Evolutionary conservation across 1,140 invertebrate species (phyloP).

Genomic region (Eumeta japonica): DNA sequence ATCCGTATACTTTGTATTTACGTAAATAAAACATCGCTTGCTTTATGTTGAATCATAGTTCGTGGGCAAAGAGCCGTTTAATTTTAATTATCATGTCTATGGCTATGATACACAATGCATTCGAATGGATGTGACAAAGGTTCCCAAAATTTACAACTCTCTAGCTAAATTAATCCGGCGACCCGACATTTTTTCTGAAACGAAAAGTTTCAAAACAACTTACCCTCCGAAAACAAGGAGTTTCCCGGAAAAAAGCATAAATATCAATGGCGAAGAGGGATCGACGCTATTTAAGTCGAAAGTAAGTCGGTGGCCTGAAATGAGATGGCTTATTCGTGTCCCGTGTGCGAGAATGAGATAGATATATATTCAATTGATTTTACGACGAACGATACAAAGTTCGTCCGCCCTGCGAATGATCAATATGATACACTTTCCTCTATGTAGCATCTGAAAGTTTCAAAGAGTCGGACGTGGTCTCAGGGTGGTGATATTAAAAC

Average conservation of each 20-base stretch:
- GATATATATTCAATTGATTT: slow-evolving; percentile 22
- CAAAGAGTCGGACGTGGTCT: neutral
- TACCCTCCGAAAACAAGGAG: slow-evolving; percentile 19
- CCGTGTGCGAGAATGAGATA: slow-evolving; percentile 16
- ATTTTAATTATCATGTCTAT: too few species aligned
- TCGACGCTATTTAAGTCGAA: slow-evolving; percentile 21
- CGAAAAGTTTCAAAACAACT: slow-evolving; percentile 40
- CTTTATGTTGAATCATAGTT: slow-evolving; percentile 41
- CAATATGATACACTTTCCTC: slow-evolving; percentile 23
- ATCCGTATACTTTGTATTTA: too few species aligned
- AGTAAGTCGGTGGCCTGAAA: slow-evolving; percentile 7
- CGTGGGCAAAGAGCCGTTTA: too few species aligned
- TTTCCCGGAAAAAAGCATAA: slow-evolving; percentile 37
- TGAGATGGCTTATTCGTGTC: neutral
- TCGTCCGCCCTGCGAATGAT: slow-evolving; percentile 25
- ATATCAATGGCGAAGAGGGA: slow-evolving; percentile 36
- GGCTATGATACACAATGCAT: too few species aligned
- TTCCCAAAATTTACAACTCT: slow-evolving; percentile 44
- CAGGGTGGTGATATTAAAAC: too few species aligned
- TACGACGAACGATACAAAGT: slow-evolving; percentile 25
- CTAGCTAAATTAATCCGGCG: slow-evolving; percentile 37
- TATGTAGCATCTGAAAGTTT: neutral
- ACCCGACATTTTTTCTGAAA: slow-evolving; percentile 27
- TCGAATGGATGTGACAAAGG: too few species aligned
- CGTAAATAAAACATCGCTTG: too few species aligned